A percentile compares a stretch with the other conserved stretches of the same genome.
Conservation (phyloP, 2,888 invertebrate species). For the Epirrhoe tristata region DNA sequence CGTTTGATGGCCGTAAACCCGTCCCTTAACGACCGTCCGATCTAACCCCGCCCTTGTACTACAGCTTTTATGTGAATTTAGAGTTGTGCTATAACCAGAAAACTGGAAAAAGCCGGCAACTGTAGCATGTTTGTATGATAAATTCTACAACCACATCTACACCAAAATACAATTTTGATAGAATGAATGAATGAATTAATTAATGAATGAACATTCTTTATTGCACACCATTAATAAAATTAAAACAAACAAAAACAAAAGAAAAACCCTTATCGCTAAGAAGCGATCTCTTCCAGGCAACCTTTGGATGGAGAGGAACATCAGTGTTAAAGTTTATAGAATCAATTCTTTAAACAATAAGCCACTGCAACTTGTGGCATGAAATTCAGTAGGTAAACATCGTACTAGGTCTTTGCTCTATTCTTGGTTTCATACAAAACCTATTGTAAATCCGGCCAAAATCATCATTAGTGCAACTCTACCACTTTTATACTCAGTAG, state of each 20-base stretch:
- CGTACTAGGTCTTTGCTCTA: not conserved
- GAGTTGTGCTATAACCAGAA: conserved; percentile 4
- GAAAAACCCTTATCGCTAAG: too few species aligned
- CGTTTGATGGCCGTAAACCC: conserved; percentile 84
- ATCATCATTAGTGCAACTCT: conserved; percentile 26
- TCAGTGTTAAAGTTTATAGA: too few species aligned
- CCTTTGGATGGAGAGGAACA: too few species aligned
- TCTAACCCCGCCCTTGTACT: conserved; percentile 72
- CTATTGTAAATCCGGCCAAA: not conserved
- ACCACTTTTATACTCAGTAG: conserved; percentile 69
- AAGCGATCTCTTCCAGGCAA: too few species aligned
- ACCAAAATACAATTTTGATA: too few species aligned
- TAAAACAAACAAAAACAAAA: too few species aligned
- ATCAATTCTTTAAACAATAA: too few species aligned
- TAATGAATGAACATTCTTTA: too few species aligned
- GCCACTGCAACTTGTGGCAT: too few species aligned
- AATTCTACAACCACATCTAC: not conserved
- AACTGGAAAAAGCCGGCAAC: conserved; percentile 17
- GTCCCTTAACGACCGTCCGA: conserved; percentile 82
- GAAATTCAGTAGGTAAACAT: too few species aligned
- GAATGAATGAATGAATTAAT: too few species aligned
- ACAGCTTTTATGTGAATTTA: conserved; percentile 62
- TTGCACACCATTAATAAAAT: too few species aligned
- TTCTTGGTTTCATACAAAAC: not conserved
- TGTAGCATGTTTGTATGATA: not conserved